These are phyloP conservation scores for Andrena bucephala DNA, from an alignment of 2,888 invertebrate genomes.

Conservation along the genomic window DNA sequence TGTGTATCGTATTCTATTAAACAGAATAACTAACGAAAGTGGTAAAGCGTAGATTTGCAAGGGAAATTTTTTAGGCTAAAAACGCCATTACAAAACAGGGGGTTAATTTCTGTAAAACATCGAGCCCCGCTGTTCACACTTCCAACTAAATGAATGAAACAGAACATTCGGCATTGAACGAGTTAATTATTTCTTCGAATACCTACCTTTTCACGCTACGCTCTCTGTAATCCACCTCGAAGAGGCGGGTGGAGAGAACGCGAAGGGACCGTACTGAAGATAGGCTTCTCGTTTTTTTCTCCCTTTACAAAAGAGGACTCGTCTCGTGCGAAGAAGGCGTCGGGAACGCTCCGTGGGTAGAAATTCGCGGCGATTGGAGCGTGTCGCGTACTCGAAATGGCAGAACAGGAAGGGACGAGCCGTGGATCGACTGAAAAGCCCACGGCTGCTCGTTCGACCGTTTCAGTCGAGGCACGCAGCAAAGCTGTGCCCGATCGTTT, in stretches of 20 bases:
- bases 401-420: conserved; percentile 45
- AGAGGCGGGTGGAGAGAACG: not conserved
- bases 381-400: conserved; percentile 49
- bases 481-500: conserved; percentile 51
- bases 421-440: conserved; percentile 41
- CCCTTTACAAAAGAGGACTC: conserved; percentile 11
- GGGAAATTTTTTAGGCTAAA: too few species aligned
- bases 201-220: too few species aligned
- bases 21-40: too few species aligned
- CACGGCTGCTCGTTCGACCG: conserved; percentile 46
- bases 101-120: too few species aligned
- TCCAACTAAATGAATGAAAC: too few species aligned
- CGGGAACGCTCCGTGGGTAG: conserved; percentile 38
- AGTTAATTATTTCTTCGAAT: too few species aligned
- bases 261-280: not conserved
- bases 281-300: conserved; percentile 6
- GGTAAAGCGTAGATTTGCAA: too few species aligned
- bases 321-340: conserved; percentile 30
- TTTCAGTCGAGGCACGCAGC: conserved; percentile 16
- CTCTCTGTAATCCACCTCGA: not conserved
- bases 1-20: not conserved
- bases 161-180: too few species aligned
- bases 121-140: too few species aligned
- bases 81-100: too few species aligned
- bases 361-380: conserved; percentile 17